Base-by-base conservation (phyloP, 2,888 invertebrate genomes). In the Physocephala rufipes region DNA sequence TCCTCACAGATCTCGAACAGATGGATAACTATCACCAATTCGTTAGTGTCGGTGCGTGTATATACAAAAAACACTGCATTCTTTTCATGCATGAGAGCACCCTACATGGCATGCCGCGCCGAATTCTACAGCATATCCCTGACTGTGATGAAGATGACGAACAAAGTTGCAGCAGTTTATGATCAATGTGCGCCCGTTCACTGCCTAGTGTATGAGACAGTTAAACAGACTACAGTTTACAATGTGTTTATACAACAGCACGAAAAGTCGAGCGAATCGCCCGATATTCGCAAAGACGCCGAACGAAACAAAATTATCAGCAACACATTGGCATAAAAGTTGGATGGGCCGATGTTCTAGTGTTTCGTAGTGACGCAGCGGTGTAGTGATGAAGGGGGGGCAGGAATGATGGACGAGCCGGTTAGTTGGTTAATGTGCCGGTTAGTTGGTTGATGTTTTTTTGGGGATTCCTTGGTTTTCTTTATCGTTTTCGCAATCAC, bases 61-160 rank as follows among this genome's bases (percentile, higher is more conserved):
- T 58, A 47, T 67, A 58, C 58, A 58, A 30, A 67, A 63, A 21
- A 19, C n/a, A 9, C 24, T 24, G 15, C 55, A 64, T 59, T 36
- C 49, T 47, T 62, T 62, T 26, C 70, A 64, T 58, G 53, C 65
- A 51, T n/a, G 51, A 51, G 16, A 51, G 65, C 65, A 51, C 65
- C 28, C 51, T 15, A 51, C 65, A 26, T 26, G n/a, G 30, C 65
- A 51, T 30, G 26, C 51, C 65, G 47, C 30, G 65, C 43, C 62
- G 43, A 24, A 62, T 30, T n/a, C n/a, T n/a, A n/a, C n/a, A n/a
- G n/a, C n/a, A n/a, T n/a, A n/a, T n/a, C n/a, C n/a, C 36, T 36
- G 36, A 36, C 36, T 36, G 5, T 36, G 5, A 36, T 36, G 36
- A 36, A 7, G 36, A 36, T 53, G 58, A 49, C 15, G 63, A 63